Conservation (phyloP, 2,888 invertebrate species). For the Caenorhabditis afra region DNA sequence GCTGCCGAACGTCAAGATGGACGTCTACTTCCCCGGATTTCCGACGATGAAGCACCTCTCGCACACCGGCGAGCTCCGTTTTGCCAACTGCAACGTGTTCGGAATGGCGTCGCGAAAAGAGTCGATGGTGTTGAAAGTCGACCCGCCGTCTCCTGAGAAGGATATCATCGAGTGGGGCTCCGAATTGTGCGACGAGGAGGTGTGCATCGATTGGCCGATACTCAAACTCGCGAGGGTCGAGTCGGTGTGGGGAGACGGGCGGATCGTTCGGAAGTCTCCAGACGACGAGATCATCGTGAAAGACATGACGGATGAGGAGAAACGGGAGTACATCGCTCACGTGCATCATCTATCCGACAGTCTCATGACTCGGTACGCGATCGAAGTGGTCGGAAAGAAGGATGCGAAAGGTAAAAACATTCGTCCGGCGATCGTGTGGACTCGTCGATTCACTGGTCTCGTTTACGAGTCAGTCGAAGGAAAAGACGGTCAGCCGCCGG, state of each 20-base stretch:
- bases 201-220: conserved; percentile 94
- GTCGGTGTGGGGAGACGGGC: conserved; percentile 52
- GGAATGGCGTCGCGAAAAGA: conserved; percentile 89
- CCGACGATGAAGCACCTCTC: conserved; percentile 91
- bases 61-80: conserved; percentile 84
- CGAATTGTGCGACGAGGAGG: conserved; percentile 86
- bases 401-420: conserved; percentile 16
- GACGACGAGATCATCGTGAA: conserved; percentile 55
- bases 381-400: conserved; percentile 40
- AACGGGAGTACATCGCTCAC: conserved; percentile 23
- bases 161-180: conserved; percentile 83
- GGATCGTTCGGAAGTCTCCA: conserved; percentile 24
- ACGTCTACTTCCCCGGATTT: conserved; percentile 91
- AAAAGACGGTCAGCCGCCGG: neutral
- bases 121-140: conserved; percentile 84
- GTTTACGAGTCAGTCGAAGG: conserved; percentile 39
- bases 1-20: conserved; percentile 85
- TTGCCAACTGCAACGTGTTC: conserved; percentile 89
- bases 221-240: conserved; percentile 82
- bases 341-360: conserved; percentile 38
- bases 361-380: conserved; percentile 65
- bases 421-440: conserved; percentile 51
- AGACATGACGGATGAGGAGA: conserved; percentile 55
- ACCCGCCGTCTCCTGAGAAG: conserved; percentile 7
- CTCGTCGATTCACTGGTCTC: conserved; percentile 62